Evolutionary conservation across 2,797 vertebrate genomes (phyloP).

Genomic region (Ataeniobius toweri): DNA sequence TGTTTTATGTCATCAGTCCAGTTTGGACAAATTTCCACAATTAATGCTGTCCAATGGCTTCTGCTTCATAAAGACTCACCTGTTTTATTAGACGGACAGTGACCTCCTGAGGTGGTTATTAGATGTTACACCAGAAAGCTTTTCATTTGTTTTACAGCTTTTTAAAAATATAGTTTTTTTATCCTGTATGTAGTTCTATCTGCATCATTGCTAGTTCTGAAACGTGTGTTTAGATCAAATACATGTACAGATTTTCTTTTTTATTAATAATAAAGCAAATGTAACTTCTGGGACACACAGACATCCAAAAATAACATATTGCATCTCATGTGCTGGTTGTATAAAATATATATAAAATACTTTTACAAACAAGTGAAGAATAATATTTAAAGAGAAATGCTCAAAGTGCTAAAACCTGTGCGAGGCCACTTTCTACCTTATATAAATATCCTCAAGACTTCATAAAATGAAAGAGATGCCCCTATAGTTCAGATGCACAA

Average conservation of each 20-base stretch:
- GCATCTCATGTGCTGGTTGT: background rate
- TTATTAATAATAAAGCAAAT: background rate
- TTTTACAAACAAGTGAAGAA: background rate
- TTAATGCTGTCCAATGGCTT: background rate
- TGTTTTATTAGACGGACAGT: slow-evolving; percentile 20
- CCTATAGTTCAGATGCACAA: no score
- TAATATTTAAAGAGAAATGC: background rate
- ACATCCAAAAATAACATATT: background rate
- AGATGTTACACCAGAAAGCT: background rate
- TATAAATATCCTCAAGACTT: no score
- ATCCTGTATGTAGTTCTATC: no score
- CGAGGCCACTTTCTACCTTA: no score
- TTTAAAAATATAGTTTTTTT: background rate
- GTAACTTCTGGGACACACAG: background rate
- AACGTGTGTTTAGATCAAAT: background rate
- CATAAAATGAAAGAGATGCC: no score
- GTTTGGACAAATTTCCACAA: background rate
- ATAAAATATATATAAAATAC: background rate
- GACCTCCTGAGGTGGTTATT: slow-evolving; percentile 29
- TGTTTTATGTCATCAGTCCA: no score
- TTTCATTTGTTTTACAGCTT: background rate
- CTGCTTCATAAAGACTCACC: background rate
- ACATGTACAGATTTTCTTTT: background rate
- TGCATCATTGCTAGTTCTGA: background rate
- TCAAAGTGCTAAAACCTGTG: no score